phyloP scores from a whole-genome alignment of 2,888 invertebrate genomes.

The Trachelus stipa region DNA sequence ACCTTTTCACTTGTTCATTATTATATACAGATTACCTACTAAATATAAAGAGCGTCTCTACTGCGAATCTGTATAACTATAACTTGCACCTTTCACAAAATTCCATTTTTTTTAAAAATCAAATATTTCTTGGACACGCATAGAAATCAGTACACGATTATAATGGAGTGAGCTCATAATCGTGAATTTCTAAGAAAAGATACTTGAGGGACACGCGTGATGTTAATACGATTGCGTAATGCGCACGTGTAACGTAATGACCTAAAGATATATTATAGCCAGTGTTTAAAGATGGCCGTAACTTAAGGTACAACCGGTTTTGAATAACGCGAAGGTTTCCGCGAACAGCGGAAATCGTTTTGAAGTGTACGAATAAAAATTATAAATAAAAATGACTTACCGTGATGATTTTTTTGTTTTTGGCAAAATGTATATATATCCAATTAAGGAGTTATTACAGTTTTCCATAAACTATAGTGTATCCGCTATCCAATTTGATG shows the following conservation, averaged over 20 bases:
- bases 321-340: not conserved
- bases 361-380: not conserved
- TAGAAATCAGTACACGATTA: not conserved
- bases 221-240: not conserved
- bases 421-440: not conserved
- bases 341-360: not conserved
- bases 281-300: no score
- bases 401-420: not conserved
- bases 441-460: not conserved
- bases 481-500: not conserved
- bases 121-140: not conserved
- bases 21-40: no score
- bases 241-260: not conserved
- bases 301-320: not conserved
- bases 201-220: no score
- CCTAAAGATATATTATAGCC: not conserved
- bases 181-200: not conserved
- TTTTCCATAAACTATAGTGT: not conserved
- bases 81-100: not conserved
- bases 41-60: no score
- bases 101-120: not conserved
- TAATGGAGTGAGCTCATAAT: not conserved
- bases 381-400: not conserved
- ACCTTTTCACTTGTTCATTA: not conserved
- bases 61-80: no score